Percentiles rank a stretch among this genome's conserved stretches.
These are phyloP conservation scores for Speoplatyrhinus poulsoni DNA, from an alignment of 2,113 vertebrate species.

Conservation along the genomic window DNA sequence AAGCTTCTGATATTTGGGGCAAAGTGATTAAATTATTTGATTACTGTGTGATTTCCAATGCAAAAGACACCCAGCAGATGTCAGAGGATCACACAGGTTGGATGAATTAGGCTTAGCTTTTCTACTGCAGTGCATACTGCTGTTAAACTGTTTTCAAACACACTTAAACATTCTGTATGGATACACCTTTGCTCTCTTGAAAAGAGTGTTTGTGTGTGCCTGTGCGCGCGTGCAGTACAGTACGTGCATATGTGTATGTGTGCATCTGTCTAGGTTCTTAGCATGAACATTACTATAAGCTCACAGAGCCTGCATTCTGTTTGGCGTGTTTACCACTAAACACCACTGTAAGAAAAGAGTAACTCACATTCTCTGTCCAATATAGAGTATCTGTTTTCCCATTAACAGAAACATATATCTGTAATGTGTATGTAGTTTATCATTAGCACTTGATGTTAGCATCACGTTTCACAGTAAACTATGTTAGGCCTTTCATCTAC, in stretches of 20 bases:
- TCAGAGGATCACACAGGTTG: not conserved
- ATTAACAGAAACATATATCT: not conserved
- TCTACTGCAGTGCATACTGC: not conserved
- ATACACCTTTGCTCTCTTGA: not conserved
- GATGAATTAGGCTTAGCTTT: not conserved
- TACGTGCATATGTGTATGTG: no score
- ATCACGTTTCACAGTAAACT: not conserved
- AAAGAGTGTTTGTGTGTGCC: constrained; percentile 3
- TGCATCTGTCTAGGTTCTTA: no score
- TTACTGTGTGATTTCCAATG: not conserved
- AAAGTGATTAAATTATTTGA: no score
- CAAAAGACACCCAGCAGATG: not conserved
- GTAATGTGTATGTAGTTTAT: not conserved
- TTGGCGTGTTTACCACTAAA: not conserved
- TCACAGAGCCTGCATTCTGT: not conserved
- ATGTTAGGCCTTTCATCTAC: not conserved
- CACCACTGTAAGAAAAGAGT: no score
- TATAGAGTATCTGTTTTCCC: no score
- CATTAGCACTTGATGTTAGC: not conserved
- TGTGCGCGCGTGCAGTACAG: not conserved
- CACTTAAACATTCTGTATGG: constrained; percentile 4
- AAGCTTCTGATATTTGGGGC: no score
- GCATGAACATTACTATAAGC: not conserved
- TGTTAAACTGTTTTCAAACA: not conserved
- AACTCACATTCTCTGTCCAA: no score